Percentiles rank a stretch among this genome's conserved stretches.
Evolutionary conservation across 2,113 vertebrate genomes (phyloP).

Genomic region (Balaeniceps rex): DNA sequence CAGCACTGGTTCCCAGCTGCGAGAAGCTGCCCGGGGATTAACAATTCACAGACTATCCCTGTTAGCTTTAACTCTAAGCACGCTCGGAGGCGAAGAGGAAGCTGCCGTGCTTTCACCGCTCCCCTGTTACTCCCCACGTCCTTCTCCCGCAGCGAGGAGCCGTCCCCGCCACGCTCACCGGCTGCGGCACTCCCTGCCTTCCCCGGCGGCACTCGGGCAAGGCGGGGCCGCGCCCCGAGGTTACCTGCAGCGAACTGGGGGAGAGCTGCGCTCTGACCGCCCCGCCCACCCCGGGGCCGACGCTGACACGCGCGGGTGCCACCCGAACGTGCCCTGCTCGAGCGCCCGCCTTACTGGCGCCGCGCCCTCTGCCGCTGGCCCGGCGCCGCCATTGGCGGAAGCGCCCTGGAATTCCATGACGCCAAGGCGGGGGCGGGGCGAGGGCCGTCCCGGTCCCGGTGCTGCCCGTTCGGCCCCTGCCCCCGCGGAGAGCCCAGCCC

Average conservation of each 20-base stretch:
- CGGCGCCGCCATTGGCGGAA: not conserved
- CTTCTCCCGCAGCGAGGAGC: not conserved
- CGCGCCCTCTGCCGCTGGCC: not conserved
- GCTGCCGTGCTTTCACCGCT: not conserved
- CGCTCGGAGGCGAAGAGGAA: not conserved
- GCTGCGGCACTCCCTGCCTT: not conserved
- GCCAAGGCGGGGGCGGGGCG: not conserved
- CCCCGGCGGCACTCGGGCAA: not conserved
- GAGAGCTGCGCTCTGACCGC: not conserved
- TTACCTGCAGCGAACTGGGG: not conserved
- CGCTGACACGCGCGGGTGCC: not conserved
- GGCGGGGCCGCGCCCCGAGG: not conserved
- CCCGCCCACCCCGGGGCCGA: not conserved
- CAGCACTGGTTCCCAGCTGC: not conserved
- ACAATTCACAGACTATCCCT: fast-evolving
- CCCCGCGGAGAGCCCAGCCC: no score
- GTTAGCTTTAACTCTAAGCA: not conserved
- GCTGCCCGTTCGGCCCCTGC: not conserved
- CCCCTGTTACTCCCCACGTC: not conserved
- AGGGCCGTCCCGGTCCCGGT: not conserved
- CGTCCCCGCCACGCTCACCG: not conserved
- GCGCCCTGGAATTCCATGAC: slow-evolving; percentile 32
- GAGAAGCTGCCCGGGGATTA: not conserved
- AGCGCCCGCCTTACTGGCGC: not conserved
- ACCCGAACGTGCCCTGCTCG: no score